Evolutionary conservation across 2,797 vertebrate genomes (phyloP).

Genomic region (Sternotherus odoratus): DNA sequence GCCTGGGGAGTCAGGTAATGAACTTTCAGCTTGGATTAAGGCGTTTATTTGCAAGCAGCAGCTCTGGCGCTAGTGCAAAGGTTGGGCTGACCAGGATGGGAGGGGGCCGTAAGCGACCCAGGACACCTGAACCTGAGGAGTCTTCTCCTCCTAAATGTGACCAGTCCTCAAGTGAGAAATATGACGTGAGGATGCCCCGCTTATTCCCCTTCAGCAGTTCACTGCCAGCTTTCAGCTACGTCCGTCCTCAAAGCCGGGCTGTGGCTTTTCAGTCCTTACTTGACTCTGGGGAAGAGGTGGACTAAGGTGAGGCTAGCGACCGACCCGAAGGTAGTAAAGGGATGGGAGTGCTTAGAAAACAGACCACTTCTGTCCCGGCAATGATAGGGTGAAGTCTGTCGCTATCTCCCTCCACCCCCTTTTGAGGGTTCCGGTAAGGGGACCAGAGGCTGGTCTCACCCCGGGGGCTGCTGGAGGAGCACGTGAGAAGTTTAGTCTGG

Average conservation of each 20-base stretch:
- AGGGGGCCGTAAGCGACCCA: neutral
- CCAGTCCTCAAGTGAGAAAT: neutral
- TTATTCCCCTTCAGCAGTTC: rapidly evolving
- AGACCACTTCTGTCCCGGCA: neutral
- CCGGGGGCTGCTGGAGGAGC: neutral
- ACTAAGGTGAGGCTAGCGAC: neutral
- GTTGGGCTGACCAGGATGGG: neutral
- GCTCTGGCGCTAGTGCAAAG: neutral
- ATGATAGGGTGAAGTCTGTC: neutral
- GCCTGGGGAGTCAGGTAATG: neutral
- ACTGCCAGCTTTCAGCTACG: neutral
- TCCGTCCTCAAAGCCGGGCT: neutral
- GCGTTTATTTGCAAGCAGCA: neutral
- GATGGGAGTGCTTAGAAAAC: neutral
- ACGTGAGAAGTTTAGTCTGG: rapidly evolving
- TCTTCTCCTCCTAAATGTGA: neutral
- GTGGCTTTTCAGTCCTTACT: neutral
- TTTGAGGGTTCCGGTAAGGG: rapidly evolving
- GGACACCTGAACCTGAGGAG: neutral
- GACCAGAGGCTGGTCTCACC: neutral
- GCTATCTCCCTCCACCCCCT: neutral
- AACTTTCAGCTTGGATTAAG: neutral
- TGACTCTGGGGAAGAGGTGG: neutral
- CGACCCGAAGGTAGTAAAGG: neutral
- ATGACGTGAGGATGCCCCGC: neutral